Evolutionary conservation across 1,140 invertebrate genomes (phyloP), one percentile per base, ranked within the genome.

Genomic region (Formica selysi): DNA sequence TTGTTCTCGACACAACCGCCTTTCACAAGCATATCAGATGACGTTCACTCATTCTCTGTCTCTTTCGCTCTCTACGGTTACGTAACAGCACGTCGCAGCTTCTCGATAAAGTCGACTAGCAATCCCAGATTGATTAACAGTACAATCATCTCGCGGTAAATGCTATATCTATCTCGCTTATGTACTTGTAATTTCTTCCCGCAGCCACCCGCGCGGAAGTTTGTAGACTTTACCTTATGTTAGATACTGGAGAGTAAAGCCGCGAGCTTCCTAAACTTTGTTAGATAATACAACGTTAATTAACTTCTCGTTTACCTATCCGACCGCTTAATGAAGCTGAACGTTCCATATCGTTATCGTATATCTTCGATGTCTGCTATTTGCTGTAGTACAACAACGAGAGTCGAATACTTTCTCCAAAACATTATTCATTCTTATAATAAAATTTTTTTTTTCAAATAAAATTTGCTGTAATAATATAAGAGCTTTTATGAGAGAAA

Each of bases 251-350:
- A 44, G 38, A 36, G 36, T 13, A 38, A 61, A 74, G 57, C 79
- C 68, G 57, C 68, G 68, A 73, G 79, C 38, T 83, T 83, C 79
- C 79, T 83, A 61, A 83, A 83, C 79, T 83, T 83, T 10, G 5
- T 57, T 83, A 83, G 79, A 83, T 83, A 83, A 83, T 83, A 83
- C 54, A 83, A 73, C 68, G 68, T 83, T 83, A 83, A 83, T 83
- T 83, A 83, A 83, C 79, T 74, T 83, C 68, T 61, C 79, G 79
- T 83, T 83, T 83, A 83, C 79, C 38, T 61, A 73, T 26, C 79
- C 67, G 54, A 83, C 79, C 79, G 79, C 68, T 83, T 83, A 83
- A 83, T 83, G 79, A 83, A 83, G 79, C 79, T 74, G 79, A 83
- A 83, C 79, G 68, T 61, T 62, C 68, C 68, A 32, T 81, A 81